Base-by-base conservation (phyloP, 2,888 invertebrate species). In the Nematopogon swammerdamellus region DNA sequence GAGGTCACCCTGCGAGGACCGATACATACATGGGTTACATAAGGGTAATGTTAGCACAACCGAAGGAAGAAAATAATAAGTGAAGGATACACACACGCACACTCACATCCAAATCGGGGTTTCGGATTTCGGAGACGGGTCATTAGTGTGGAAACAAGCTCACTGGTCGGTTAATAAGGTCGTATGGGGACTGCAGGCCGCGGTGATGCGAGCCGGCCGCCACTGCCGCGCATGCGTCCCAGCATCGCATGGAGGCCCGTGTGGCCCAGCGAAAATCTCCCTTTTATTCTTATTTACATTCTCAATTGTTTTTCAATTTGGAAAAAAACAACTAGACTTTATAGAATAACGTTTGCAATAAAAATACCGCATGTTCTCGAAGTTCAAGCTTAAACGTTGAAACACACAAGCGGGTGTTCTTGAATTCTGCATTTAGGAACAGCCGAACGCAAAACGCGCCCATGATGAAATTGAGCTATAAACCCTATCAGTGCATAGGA, bases 31-130 rank as follows among this genome's bases (percentile, higher is more conserved):
- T 44, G 19, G 18, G 36, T 19, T 44, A 44, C 44, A 44, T 44
- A 17, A 17, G n/a, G n/a, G 14, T 3, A 6, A 17, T 44, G 19
- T 44, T 44, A 44, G 44, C 44, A 44, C 44, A 44, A 44, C 18
- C 44, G 44, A 44, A 44, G 19, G 44, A 44, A 44, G 8, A 44
- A 44, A 18, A 8, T 11, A 44, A 8, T 8, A 44, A 17, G 5
- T 6, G 16, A 44, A 17, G 19, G 44, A 36, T 36, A 36, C 71
- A 68, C 72, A 71, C 74, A 72, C 72, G 64, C 72, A 71, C 70
- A 74, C 74, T 70, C 76, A 70, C 69, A 75, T 70, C 72, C 72
- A 67, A 65, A 63, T 57, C 20, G 58, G 58, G 58, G 57, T 58
- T 55, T 55, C 58, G 62, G 61, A 55, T 58, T 51, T 51, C 45